Percentiles rank a stretch among this genome's conserved stretches.
These are phyloP conservation scores for Hipparchia semele DNA, from an alignment of 2,888 invertebrate genomes.

Conservation along the genomic window DNA sequence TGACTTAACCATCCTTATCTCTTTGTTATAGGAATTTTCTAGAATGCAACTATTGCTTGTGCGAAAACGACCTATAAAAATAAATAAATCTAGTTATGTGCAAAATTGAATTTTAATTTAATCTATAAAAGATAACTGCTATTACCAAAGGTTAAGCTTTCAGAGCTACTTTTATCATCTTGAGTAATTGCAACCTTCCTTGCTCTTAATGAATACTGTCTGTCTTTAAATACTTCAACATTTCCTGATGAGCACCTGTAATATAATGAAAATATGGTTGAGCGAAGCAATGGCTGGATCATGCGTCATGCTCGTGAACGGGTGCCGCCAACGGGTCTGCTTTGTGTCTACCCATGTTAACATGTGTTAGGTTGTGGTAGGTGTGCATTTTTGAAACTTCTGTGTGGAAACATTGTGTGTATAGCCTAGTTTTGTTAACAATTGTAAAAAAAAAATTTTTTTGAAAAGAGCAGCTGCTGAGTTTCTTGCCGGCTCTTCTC, in stretches of 20 bases:
- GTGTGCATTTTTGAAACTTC: too few relatives aligned
- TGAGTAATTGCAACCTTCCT: constrained; percentile 81
- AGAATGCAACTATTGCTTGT: constrained; percentile 79
- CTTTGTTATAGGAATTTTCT: constrained; percentile 82
- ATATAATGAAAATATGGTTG: too few relatives aligned
- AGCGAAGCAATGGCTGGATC: too few relatives aligned
- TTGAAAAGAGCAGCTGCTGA: too few relatives aligned
- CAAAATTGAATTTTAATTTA: neutral
- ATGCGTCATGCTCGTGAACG: too few relatives aligned
- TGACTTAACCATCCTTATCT: constrained; percentile 83
- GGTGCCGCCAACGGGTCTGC: too few relatives aligned
- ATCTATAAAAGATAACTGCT: neutral
- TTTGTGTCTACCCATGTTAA: too few relatives aligned
- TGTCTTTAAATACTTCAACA: constrained; percentile 69
- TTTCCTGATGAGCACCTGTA: constrained; percentile 69
- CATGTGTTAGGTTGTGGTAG: too few relatives aligned
- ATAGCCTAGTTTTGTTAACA: too few relatives aligned
- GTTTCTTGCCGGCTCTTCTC: too few relatives aligned
- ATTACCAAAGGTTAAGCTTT: constrained; percentile 88
- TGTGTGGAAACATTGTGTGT: too few relatives aligned
- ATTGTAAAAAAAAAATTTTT: too few relatives aligned
- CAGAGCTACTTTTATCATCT: constrained; percentile 90
- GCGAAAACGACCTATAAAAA: constrained; percentile 72
- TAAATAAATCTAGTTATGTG: constrained; percentile 4
- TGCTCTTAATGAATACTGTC: constrained; percentile 56